Evolutionary conservation across 2,888 invertebrate genomes (phyloP).

Genomic region (Orchesella flavescens): DNA sequence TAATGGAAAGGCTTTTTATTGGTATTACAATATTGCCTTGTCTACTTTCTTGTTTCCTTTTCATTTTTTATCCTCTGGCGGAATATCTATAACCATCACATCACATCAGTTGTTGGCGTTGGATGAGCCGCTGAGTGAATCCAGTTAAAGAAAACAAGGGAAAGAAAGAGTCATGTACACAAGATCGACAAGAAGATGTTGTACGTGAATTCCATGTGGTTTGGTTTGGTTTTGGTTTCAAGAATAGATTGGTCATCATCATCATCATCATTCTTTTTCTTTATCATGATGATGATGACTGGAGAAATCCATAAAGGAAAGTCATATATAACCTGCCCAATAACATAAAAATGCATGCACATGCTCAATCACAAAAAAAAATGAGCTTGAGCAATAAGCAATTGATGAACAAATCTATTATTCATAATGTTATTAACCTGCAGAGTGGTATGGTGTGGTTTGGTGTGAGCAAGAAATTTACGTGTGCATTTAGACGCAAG

Average conservation of each 20-base stretch:
- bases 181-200: neutral
- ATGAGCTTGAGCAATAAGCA: neutral
- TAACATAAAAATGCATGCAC: slow-evolving; percentile 39
- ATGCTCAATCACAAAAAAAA: slow-evolving; percentile 18
- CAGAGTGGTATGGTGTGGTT: neutral
- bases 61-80: slow-evolving; percentile 36
- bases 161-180: neutral
- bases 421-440: slow-evolving; percentile 48
- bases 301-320: slow-evolving; percentile 34
- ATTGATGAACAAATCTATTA: slow-evolving; percentile 48
- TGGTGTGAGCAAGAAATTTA: slow-evolving; percentile 9
- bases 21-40: slow-evolving; percentile 43
- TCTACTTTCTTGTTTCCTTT: slow-evolving; percentile 40
- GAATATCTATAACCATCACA: slow-evolving; percentile 9
- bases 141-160: slow-evolving; percentile 14
- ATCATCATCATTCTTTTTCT: too few relatives aligned
- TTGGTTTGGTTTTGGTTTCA: too few relatives aligned
- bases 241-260: slow-evolving; percentile 53
- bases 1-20: slow-evolving; percentile 39
- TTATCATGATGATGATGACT: slow-evolving; percentile 29
- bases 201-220: slow-evolving; percentile 26
- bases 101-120: too few relatives aligned
- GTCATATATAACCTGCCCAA: slow-evolving; percentile 9
- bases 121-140: slow-evolving; percentile 7
- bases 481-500: neutral